Conservation (phyloP, 2,797 vertebrate species). For the Tapirus indicus region DNA sequence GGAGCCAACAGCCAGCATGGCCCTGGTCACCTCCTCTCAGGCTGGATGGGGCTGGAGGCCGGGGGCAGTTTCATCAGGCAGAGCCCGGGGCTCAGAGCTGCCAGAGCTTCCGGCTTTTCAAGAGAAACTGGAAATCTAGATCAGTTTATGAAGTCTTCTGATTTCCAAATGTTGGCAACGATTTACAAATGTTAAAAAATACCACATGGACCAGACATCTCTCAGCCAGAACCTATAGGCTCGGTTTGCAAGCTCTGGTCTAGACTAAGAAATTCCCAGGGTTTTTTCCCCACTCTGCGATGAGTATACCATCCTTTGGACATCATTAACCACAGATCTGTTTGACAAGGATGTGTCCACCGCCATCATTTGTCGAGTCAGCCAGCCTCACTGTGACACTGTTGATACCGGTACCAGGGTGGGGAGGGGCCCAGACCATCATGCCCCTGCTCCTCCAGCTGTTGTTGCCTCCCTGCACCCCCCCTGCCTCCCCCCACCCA, state of each 20-base stretch:
- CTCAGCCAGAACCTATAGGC: background rate
- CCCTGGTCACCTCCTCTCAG: background rate
- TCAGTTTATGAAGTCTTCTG: background rate
- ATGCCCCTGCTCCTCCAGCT: background rate
- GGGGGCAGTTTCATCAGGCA: fast-evolving
- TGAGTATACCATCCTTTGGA: fast-evolving
- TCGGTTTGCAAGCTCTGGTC: background rate
- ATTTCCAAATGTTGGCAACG: background rate
- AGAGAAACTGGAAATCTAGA: background rate
- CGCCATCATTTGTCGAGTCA: fast-evolving
- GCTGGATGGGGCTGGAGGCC: fast-evolving
- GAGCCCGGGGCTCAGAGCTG: background rate
- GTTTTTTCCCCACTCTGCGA: background rate
- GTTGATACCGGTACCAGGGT: fast-evolving
- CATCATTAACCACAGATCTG: background rate
- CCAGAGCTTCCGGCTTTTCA: background rate
- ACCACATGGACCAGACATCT: too few species aligned
- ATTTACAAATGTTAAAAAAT: background rate
- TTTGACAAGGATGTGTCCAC: background rate
- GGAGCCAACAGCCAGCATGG: background rate
- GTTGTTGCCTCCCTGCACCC: constrained; percentile 39
- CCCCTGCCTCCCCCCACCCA: constrained; percentile 24
- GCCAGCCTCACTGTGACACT: fast-evolving
- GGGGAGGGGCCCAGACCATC: fast-evolving
- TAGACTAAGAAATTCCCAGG: background rate